Evolutionary conservation across 30 jellyfish, hydroid and myxozoan species (phyloP), one percentile per base, ranked within the genome.

Genomic region (Phacellophora camtschatica): DNA sequence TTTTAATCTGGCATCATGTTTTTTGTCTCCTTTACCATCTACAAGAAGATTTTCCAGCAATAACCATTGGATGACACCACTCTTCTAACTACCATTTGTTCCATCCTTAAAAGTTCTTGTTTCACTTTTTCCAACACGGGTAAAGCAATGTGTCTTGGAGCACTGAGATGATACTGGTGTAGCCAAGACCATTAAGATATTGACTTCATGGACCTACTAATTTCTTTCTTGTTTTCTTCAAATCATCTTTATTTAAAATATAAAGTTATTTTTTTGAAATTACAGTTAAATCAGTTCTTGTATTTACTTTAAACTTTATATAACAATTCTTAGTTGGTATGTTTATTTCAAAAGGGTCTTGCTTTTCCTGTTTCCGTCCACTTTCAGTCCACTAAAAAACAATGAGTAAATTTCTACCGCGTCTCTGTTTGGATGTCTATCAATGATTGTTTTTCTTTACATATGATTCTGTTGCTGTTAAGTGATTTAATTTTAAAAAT

Each of bases 11-110:
- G 77, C 59, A 71, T 64, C 85, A 49, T 81, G 85, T 64, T 81
- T 66, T 0, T 6, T 41, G 0, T 22, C 22, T 41, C 18, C 31
- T 41, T 65, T 64, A 0, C 92, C 79, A 42, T 18, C 27, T 9
- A 81, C 79, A 0, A 81, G 74, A 18, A 33, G 87, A 65, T 28
- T 81, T 81, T 1, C 39, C n/a, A 2, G 30, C 75, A 11, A 65
- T 35, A 12, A 82, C 95, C 2, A 82, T 68, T 16, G 90, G 85
- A 45, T 69, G 90, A 68, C 95, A 82, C 89, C 95, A 70, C 58
- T 82, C 95, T 70, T 39, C 68, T 82, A n/a, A 82, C 94, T 11
- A 81, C 94, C 84, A 82, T 36, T 15, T 68, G 29, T 25, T 24
- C 66, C 81, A 82, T 82, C n/a, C 89, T 35, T 5, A 15, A 10